These are phyloP conservation scores for Clarias macrocephalus DNA, from an alignment of 2,113 vertebrate genomes.

Conservation along the genomic window DNA sequence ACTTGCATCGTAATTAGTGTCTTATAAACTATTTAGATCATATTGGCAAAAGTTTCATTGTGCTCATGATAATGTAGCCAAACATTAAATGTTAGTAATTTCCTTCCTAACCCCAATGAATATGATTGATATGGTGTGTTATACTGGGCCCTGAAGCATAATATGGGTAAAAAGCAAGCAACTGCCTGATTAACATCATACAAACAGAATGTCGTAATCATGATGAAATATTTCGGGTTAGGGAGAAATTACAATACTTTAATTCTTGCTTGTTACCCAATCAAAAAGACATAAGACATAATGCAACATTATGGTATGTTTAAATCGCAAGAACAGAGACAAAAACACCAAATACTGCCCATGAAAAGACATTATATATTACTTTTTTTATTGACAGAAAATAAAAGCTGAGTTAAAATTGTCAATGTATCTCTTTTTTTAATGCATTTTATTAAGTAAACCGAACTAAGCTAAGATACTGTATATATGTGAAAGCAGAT, in stretches of 20 bases:
- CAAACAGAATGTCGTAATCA: neutral
- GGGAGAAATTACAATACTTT: neutral
- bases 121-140: too few relatives aligned
- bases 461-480: too few relatives aligned
- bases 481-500: too few relatives aligned
- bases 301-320: neutral
- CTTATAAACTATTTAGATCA: too few relatives aligned
- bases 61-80: too few relatives aligned
- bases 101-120: too few relatives aligned
- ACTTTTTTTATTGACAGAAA: neutral
- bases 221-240: neutral
- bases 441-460: too few relatives aligned
- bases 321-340: neutral
- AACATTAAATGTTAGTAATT: too few relatives aligned
- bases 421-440: too few relatives aligned
- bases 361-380: neutral
- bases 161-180: neutral
- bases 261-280: neutral
- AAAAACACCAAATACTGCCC: neutral
- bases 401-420: neutral
- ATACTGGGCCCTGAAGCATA: too few relatives aligned
- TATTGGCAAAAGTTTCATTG: too few relatives aligned
- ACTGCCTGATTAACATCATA: neutral
- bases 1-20: neutral
- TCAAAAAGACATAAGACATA: neutral